phyloP scores from a whole-genome alignment of 2,797 vertebrate genomes.

The Muscicapa striata region DNA sequence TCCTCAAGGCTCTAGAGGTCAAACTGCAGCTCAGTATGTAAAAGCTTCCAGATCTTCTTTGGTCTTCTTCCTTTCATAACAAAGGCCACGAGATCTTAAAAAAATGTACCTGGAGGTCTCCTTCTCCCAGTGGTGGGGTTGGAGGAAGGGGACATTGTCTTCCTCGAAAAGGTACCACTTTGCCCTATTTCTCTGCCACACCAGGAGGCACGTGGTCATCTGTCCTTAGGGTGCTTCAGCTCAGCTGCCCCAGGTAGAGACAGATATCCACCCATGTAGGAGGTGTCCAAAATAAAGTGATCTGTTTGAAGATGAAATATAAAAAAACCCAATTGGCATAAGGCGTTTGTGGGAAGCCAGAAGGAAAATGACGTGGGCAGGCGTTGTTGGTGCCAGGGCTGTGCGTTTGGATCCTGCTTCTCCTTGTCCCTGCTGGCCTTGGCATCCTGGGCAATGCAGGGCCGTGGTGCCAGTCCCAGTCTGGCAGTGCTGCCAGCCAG shows the following conservation, averaged over 20 bases:
- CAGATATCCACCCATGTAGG: neutral
- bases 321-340: neutral
- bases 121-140: neutral
- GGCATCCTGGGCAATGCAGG: neutral
- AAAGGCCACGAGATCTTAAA: neutral
- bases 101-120: neutral
- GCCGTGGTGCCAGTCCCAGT: neutral
- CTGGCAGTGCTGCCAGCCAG: neutral
- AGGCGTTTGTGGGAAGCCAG: neutral
- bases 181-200: rapidly evolving
- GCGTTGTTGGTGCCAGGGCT: neutral
- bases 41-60: neutral
- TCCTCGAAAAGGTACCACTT: neutral
- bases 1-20: neutral
- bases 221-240: neutral
- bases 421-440: neutral
- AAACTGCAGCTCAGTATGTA: neutral
- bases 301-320: neutral
- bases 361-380: neutral
- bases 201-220: rapidly evolving
- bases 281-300: neutral
- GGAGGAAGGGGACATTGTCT: neutral
- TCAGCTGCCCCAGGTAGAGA: neutral
- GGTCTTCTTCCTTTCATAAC: neutral
- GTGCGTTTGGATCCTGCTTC: neutral